These are phyloP conservation scores for Octopus sinensis DNA, from an alignment of 1,140 invertebrate species.

Conservation along the genomic window DNA sequence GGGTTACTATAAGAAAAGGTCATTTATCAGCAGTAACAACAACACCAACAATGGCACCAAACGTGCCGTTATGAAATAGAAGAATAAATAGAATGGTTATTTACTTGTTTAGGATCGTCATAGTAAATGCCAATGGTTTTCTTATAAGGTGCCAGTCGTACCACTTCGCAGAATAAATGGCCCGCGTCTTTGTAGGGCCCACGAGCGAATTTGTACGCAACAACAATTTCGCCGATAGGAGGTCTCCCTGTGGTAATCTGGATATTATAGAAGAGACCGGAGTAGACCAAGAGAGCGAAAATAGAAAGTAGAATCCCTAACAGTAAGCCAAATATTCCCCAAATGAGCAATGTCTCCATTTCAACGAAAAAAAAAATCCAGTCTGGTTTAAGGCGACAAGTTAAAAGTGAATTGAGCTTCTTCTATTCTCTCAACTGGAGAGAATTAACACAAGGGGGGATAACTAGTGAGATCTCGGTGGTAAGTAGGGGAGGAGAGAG, in stretches of 20 bases:
- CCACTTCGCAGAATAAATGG: conserved; percentile 53
- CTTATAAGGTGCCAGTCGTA: conserved; percentile 48
- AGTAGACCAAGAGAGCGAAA: conserved; percentile 44
- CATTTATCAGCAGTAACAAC: too few relatives aligned
- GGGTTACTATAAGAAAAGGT: too few relatives aligned
- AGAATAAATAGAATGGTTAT: too few relatives aligned
- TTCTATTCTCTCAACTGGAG: too few relatives aligned
- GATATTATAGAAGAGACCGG: conserved; percentile 48
- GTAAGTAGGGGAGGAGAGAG: too few relatives aligned
- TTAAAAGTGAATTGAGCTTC: too few relatives aligned
- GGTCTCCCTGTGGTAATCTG: conserved; percentile 52
- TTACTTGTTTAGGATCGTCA: conserved; percentile 58
- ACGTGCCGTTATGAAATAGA: too few relatives aligned
- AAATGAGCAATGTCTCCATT: conserved; percentile 27
- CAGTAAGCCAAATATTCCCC: conserved; percentile 36
- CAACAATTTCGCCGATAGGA: conserved; percentile 44
- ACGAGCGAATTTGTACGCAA: conserved; percentile 57
- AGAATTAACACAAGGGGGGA: too few relatives aligned
- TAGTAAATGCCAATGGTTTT: conserved; percentile 58
- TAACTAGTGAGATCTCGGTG: too few relatives aligned
- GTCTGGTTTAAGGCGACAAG: too few relatives aligned
- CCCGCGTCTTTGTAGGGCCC: conserved; percentile 58
- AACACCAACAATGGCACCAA: too few relatives aligned
- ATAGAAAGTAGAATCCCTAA: conserved; percentile 46
- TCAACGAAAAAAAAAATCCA: not conserved